Evolutionary conservation across 2,113 vertebrate species (phyloP).

Genomic region (Rhabdornis inornatus): DNA sequence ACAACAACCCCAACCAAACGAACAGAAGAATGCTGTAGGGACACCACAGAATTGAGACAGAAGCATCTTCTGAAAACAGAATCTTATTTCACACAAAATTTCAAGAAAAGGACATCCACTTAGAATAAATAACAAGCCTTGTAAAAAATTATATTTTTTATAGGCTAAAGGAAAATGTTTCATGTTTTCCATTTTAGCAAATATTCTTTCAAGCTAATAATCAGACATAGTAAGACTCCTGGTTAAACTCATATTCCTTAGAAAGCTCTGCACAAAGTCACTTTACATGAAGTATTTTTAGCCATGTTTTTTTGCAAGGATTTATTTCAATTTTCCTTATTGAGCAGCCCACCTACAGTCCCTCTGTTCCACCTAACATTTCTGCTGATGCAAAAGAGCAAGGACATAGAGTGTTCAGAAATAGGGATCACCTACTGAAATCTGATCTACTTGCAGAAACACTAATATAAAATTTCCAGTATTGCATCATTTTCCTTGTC

Average conservation of each 20-base stretch:
- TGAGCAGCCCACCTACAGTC: neutral
- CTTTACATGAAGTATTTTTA: neutral
- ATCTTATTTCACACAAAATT: neutral
- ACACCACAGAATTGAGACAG: fast-evolving
- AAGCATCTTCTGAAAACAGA: neutral
- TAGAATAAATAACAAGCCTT: neutral
- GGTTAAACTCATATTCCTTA: neutral
- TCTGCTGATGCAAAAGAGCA: neutral
- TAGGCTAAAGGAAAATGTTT: neutral
- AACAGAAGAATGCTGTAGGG: neutral
- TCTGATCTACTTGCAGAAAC: neutral
- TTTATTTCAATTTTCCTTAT: neutral
- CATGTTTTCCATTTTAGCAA: neutral
- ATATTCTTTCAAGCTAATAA: neutral
- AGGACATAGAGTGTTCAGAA: neutral
- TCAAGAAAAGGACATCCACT: neutral
- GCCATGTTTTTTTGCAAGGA: neutral
- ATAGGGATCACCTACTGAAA: neutral
- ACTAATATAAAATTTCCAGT: neutral
- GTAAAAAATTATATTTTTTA: neutral
- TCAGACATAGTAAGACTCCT: neutral
- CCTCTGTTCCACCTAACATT: neutral
- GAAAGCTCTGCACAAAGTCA: neutral
- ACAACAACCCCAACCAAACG: no score
- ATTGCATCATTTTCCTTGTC: neutral